phyloP scores from a whole-genome alignment of 2,113 vertebrate genomes.

The Plecturocebus donacophilus region DNA sequence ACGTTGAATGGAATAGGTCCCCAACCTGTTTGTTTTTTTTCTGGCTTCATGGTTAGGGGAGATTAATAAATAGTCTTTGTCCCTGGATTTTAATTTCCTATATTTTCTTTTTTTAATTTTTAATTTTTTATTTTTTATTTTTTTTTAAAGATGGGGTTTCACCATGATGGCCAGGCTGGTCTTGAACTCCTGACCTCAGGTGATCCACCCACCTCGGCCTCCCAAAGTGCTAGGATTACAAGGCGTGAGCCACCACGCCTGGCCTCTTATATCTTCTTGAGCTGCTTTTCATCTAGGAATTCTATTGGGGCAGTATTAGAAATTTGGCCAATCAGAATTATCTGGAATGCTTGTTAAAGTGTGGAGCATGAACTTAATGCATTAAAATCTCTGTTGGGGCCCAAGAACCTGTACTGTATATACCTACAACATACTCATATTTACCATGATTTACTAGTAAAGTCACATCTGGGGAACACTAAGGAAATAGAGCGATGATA shows the following conservation, averaged over 20 bases:
- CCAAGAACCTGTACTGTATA: background rate
- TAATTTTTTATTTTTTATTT: too few species aligned
- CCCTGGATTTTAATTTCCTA: slow-evolving; percentile 2
- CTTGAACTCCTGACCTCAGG: too few species aligned
- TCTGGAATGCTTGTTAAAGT: slow-evolving; percentile 30
- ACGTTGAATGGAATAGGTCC: background rate
- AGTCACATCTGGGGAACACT: slow-evolving; percentile 8
- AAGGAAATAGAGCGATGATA: slow-evolving; percentile 15
- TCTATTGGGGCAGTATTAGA: background rate
- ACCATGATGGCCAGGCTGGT: too few species aligned
- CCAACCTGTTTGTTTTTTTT: background rate
- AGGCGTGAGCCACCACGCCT: too few species aligned
- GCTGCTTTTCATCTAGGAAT: slow-evolving; percentile 5
- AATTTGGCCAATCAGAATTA: background rate
- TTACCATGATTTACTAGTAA: background rate
- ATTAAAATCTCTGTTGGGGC: background rate
- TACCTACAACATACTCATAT: background rate
- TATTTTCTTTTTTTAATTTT: too few species aligned
- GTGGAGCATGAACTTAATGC: background rate
- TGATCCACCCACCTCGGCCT: too few species aligned
- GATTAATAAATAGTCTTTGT: slow-evolving; percentile 31
- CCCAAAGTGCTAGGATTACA: too few species aligned
- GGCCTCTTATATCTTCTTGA: background rate
- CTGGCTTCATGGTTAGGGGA: background rate
- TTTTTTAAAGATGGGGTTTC: too few species aligned